These are phyloP conservation scores for Ochotona curzoniae DNA, from an alignment of 2,113 vertebrate genomes.

Conservation along the genomic window DNA sequence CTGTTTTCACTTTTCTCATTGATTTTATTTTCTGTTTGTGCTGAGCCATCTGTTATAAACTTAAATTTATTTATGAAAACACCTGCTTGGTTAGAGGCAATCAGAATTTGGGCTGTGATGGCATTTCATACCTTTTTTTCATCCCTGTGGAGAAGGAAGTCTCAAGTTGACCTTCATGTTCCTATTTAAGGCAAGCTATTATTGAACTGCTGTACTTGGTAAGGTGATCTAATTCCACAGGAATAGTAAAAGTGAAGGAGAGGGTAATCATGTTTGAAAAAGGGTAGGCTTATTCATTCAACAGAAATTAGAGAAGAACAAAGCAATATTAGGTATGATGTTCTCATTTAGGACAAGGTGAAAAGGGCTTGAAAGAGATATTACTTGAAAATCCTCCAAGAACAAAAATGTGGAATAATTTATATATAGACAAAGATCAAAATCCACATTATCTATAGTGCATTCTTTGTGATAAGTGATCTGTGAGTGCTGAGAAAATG, in stretches of 20 bases:
- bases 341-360: conserved; percentile 44
- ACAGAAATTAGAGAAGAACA: conserved; percentile 55
- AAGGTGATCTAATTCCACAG: conserved; percentile 60
- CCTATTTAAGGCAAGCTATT: conserved; percentile 74
- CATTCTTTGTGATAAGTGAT: background rate
- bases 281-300: conserved; percentile 57
- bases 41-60: conserved; percentile 53
- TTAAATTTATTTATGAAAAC: conserved; percentile 72
- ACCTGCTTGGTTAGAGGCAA: conserved; percentile 60
- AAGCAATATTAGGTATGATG: conserved; percentile 28
- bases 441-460: background rate
- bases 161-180: conserved; percentile 69
- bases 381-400: conserved; percentile 3
- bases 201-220: conserved; percentile 72
- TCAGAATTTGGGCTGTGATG: conserved; percentile 52
- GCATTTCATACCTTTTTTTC: conserved; percentile 55
- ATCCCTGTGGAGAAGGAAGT: conserved; percentile 67
- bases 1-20: conserved; percentile 55
- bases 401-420: conserved; percentile 24
- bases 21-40: conserved; percentile 21
- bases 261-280: conserved; percentile 73
- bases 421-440: conserved; percentile 40
- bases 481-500: background rate
- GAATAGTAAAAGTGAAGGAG: conserved; percentile 65
- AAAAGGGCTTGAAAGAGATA: background rate